Evolutionary conservation across 2,888 invertebrate species (phyloP), one percentile per base, ranked within the genome.

Genomic region (Nysson spinosus): DNA sequence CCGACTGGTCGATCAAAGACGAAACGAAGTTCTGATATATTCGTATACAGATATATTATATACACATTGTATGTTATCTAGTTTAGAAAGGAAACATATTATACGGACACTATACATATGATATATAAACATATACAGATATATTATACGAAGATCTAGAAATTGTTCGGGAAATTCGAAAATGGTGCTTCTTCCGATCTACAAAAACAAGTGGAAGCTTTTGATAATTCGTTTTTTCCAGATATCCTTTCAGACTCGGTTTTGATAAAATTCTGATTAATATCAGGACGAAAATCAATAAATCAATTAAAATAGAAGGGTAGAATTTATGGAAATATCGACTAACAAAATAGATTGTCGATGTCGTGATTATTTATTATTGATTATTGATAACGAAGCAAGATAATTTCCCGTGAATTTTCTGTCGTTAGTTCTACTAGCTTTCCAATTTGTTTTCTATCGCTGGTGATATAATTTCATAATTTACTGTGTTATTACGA

Each of bases 11-110:
- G 51, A 54, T 54, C 52, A 55, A 68, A 50, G 68, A 68, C 58
- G 46, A 71, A 74, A 77, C 70, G 67, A 75, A 77, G 75, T 75
- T 75, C 77, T 77, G 75, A 75, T 77, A 75, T 68, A 75, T 64
- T 64, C 46, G 57, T 42, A 62, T 42, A 75, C 32, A 63, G 30
- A 61, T 51, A 66, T 28, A 40, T 58, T 32, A 64, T 34, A 61
- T 35, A 52, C 46, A 66, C 24, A 46, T 58, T 58, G 39, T 57
- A 58, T 70, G 56, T 69, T 69, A 60, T 34, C 20, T 14, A 55
- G 49, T 64, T 64, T 64, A 70, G 60, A 64, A 19, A 47, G 11
- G 43, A 3, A 20, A 71, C 43, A 56, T 32, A 47, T 22, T 40
- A 50, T 60, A 49, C 19, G 52, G 28, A 55, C 34, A 46, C 12